A percentile compares a stretch with the other conserved stretches of the same genome.
Evolutionary conservation across 2,888 invertebrate genomes (phyloP).

Genomic region (Pilophorus perplexus): DNA sequence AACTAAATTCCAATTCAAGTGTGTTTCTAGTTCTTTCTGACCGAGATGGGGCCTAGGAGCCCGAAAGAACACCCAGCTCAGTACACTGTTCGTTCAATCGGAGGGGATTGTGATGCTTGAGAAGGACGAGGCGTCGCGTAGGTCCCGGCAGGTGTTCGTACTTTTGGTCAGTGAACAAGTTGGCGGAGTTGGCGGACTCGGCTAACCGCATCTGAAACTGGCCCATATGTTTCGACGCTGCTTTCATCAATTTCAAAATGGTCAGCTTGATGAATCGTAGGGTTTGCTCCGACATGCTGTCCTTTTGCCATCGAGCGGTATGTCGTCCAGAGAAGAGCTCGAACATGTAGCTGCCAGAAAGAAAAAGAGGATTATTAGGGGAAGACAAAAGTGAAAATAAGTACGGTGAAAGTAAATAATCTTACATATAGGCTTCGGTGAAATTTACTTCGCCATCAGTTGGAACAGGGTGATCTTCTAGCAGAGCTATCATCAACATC

Average conservation of each 20-base stretch:
- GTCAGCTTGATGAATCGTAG: constrained; percentile 13
- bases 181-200: too few relatives aligned
- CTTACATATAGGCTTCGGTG: constrained; percentile 28
- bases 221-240: too few relatives aligned
- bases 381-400: not conserved
- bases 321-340: constrained; percentile 7
- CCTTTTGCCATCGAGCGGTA: not conserved
- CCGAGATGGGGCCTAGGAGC: too few relatives aligned
- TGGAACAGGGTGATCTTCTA: constrained; percentile 26
- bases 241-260: constrained; percentile 13
- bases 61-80: too few relatives aligned
- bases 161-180: too few relatives aligned
- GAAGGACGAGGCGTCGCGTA: too few relatives aligned
- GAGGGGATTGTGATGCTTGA: too few relatives aligned
- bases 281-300: constrained; percentile 7
- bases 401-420: not conserved
- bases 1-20: too few relatives aligned
- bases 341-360: constrained; percentile 17
- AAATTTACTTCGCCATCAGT: constrained; percentile 25
- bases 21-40: too few relatives aligned
- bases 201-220: too few relatives aligned
- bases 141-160: too few relatives aligned
- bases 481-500: constrained; percentile 19
- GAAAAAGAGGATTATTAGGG: not conserved
- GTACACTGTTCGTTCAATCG: too few relatives aligned